Percentiles rank a stretch among this genome's conserved stretches.
Conservation (phyloP, 2,888 invertebrate species). For the Cephalotes varians region DNA sequence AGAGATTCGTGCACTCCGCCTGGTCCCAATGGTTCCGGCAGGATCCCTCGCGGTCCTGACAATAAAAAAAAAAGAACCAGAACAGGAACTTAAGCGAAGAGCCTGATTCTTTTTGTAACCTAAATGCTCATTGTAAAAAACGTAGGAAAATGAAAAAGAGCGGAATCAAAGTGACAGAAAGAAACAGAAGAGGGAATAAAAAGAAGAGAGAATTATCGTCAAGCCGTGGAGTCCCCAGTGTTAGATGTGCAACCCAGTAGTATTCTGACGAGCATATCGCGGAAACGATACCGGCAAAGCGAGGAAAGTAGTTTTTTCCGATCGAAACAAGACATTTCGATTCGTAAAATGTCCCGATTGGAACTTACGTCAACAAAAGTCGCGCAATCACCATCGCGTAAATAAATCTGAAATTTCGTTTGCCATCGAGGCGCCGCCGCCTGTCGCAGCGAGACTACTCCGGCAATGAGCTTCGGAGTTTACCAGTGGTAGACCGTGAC, state of each 20-base stretch:
- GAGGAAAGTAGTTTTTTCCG: constrained; percentile 12
- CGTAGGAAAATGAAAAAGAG: constrained; percentile 10
- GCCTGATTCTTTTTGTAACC: constrained; percentile 66
- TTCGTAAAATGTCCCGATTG: constrained; percentile 25
- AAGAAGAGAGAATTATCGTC: constrained; percentile 39
- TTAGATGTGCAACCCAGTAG: not conserved
- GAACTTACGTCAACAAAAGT: constrained; percentile 19
- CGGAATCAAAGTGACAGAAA: constrained; percentile 6
- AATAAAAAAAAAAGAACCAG: constrained; percentile 66
- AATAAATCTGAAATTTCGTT: constrained; percentile 34
- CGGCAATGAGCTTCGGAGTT: constrained; percentile 13
- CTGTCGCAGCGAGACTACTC: not conserved
- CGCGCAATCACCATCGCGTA: constrained; percentile 15
- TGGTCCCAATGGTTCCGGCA: constrained; percentile 65
- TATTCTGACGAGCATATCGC: not conserved
- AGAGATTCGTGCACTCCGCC: constrained; percentile 57
- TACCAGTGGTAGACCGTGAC: constrained; percentile 3
- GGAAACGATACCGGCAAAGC: not conserved
- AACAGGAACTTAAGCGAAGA: constrained; percentile 68
- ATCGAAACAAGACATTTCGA: not conserved
- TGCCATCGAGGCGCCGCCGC: not conserved
- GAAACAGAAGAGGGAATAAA: constrained; percentile 22
- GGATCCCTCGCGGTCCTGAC: constrained; percentile 72
- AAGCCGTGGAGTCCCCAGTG: not conserved
- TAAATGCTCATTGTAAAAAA: constrained; percentile 59